Evolutionary conservation across 2,888 invertebrate species (phyloP), one percentile per base, ranked within the genome.

Genomic region (Meghimatium bilineatum): DNA sequence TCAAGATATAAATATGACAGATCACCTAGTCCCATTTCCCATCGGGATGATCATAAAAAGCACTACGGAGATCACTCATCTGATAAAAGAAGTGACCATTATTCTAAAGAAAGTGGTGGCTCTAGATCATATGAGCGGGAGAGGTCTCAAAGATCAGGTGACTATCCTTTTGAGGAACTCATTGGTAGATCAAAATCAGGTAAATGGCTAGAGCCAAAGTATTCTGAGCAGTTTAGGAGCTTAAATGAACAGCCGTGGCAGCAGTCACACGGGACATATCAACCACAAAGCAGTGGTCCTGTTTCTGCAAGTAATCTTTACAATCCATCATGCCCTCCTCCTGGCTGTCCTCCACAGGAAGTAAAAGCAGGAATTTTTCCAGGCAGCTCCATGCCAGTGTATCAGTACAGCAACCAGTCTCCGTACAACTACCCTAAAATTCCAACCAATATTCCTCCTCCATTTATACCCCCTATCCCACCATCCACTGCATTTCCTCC

Each of bases 301-400:
- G 67, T 29, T 23, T 17, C 81, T 17, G 2, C 56, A 60, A 71
- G 38, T 26, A 38, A 63, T 74, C 26, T 75, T 20, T 71, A 12
- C 56, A 74, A 67, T 66, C 63, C 75, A n/a, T n/a, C 75, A 17
- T 83, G 69, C 63, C 78, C 83, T 23, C 71, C 77, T 36, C 78
- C 77, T 44, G 63, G 63, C 5, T 60, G 44, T 78, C 66, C 76
- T 26, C 82, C 75, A 23, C 49, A 72, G 36, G 29, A 26, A 32
- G 66, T 20, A n/a, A 34, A 32, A 20, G 1, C 56, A 32, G 34
- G 56, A 20, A 38, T 52, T 56, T 80, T n/a, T 36, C 26, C 38
- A 8, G 20, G 67, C 36, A 66, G 67, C 66, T 44, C 56, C 10
- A 32, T 74, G 60, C 63, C 81, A 44, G 38, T 60, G 36, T 80